Percentiles rank a stretch among this genome's conserved stretches.
phyloP scores from a whole-genome alignment of 2,888 invertebrate genomes.

The Eledone cirrhosa region DNA sequence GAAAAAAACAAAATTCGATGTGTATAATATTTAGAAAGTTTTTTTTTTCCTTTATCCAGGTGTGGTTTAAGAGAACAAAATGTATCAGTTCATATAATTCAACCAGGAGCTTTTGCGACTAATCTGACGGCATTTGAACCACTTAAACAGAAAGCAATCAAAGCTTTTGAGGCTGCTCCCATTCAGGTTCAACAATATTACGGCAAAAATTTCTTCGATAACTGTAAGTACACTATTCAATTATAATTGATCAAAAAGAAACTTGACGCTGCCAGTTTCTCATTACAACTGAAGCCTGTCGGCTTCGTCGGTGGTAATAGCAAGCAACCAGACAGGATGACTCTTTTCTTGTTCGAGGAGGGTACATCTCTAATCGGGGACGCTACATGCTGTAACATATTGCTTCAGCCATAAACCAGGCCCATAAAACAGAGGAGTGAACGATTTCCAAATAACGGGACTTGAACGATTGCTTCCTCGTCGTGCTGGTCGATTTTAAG shows the following conservation, averaged over 20 bases:
- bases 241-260: background rate
- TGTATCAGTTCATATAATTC: background rate
- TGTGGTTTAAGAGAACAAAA: background rate
- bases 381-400: too few species aligned
- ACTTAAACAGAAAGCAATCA: background rate
- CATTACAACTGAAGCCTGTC: too few species aligned
- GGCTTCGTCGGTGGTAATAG: too few species aligned
- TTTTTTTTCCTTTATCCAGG: background rate
- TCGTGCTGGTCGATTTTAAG: too few species aligned
- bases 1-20: background rate
- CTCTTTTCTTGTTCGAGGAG: too few species aligned
- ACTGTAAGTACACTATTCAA: background rate
- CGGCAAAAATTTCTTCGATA: background rate
- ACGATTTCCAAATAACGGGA: too few species aligned
- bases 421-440: too few species aligned
- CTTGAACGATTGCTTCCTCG: too few species aligned
- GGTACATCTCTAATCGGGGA: too few species aligned
- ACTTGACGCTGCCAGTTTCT: too few species aligned
- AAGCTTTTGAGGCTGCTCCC: constrained; percentile 4
- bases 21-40: background rate
- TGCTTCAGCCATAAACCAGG: too few species aligned
- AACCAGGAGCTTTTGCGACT: constrained; percentile 5
- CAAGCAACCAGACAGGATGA: too few species aligned
- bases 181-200: background rate
- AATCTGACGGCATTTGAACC: background rate